These are phyloP conservation scores for Cariama cristata DNA, from an alignment of 2,113 vertebrate genomes.

Conservation along the genomic window DNA sequence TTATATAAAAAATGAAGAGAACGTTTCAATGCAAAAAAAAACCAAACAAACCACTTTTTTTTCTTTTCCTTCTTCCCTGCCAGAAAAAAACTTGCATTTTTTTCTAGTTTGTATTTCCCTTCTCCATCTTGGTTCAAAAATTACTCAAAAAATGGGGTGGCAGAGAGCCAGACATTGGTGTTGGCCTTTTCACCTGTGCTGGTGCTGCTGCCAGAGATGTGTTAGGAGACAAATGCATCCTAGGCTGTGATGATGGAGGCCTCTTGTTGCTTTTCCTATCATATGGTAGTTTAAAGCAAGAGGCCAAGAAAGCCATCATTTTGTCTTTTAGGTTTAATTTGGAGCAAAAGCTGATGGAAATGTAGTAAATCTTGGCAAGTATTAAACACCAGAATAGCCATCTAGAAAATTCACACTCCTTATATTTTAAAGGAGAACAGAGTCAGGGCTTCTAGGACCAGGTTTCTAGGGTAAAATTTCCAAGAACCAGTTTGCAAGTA, in stretches of 20 bases:
- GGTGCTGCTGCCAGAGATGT: not conserved
- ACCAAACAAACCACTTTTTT: too few relatives aligned
- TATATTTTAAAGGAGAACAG: not conserved
- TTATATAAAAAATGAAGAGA: not conserved
- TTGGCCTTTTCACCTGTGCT: not conserved
- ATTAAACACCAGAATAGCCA: not conserved
- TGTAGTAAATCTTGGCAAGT: not conserved
- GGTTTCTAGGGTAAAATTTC: not conserved
- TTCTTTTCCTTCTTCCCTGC: not conserved
- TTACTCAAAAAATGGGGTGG: not conserved
- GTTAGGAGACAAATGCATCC: not conserved
- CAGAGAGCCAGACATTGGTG: not conserved
- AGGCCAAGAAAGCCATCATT: not conserved
- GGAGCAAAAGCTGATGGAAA: not conserved
- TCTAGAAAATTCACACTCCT: not conserved
- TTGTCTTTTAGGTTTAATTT: not conserved
- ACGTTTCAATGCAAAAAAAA: not conserved
- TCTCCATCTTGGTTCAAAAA: not conserved
- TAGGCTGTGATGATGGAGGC: not conserved
- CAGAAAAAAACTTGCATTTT: not conserved
- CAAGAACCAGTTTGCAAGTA: not conserved
- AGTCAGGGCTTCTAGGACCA: not conserved
- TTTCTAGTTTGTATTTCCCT: not conserved
- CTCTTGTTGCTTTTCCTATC: not conserved
- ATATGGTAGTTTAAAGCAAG: not conserved